A percentile compares a stretch with the other conserved stretches of the same genome.
Evolutionary conservation across 2,797 vertebrate species (phyloP).

Genomic region (Galago senegalensis): DNA sequence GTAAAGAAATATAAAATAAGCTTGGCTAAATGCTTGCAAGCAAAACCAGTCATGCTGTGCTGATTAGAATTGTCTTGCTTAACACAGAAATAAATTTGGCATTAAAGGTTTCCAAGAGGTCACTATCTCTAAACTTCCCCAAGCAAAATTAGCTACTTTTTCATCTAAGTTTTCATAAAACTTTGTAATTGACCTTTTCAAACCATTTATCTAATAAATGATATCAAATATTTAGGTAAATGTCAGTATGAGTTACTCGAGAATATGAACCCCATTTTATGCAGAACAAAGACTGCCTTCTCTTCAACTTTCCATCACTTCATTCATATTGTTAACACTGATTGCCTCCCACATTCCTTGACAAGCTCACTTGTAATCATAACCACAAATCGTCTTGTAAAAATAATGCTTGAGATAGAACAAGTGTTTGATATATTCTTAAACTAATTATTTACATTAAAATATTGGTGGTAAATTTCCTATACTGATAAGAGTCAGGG

Average conservation of each 20-base stretch:
- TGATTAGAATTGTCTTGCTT: neutral
- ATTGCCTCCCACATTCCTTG: neutral
- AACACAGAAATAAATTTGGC: neutral
- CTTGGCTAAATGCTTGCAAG: neutral
- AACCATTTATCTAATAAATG: neutral
- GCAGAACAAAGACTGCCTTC: neutral
- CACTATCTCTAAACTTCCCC: constrained; percentile 7
- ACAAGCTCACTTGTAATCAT: neutral
- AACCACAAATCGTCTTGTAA: neutral
- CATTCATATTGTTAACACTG: neutral
- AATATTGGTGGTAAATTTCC: neutral
- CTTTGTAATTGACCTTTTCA: neutral
- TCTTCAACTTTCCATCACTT: neutral
- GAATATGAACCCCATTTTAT: neutral
- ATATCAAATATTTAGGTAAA: neutral
- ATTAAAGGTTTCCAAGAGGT: neutral
- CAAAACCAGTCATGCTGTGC: neutral
- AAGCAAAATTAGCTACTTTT: neutral
- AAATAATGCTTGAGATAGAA: constrained; percentile 23
- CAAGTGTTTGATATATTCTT: neutral
- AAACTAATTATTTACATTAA: constrained; percentile 5
- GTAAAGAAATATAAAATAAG: neutral
- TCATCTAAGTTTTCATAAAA: neutral
- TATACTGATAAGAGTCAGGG: neutral
- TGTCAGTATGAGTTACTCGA: neutral